Evolutionary conservation across 2,888 invertebrate genomes (phyloP).

Genomic region (Oxytorus armatus): DNA sequence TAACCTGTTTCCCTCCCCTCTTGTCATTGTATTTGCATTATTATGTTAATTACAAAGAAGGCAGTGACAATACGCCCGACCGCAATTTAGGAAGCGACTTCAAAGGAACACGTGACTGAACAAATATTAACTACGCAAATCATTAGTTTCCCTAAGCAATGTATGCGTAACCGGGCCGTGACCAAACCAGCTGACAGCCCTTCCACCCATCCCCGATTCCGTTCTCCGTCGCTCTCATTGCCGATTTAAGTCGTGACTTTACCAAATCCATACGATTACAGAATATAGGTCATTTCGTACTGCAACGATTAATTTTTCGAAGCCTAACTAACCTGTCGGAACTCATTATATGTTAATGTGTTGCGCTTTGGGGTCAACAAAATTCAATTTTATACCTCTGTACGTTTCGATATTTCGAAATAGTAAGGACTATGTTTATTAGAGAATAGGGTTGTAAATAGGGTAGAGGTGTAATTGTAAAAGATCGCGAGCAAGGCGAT

Average conservation of each 20-base stretch:
- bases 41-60: constrained; percentile 82
- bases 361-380: no score
- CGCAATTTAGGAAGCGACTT: constrained; percentile 83
- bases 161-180: constrained; percentile 7
- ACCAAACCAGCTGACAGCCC: constrained; percentile 23
- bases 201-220: constrained; percentile 24
- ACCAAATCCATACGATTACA: not conserved
- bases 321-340: no score
- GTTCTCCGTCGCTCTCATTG: constrained; percentile 38
- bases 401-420: no score
- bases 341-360: no score
- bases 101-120: constrained; percentile 79
- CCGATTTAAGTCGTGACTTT: constrained; percentile 30
- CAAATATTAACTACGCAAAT: constrained; percentile 84
- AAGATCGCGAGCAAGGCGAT: no score
- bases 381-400: no score
- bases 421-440: no score
- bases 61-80: constrained; percentile 82
- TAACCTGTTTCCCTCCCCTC: constrained; percentile 59
- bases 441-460: no score
- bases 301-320: not conserved
- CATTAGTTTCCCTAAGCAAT: constrained; percentile 79
- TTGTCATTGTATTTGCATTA: constrained; percentile 83
- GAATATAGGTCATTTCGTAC: constrained; percentile 4
- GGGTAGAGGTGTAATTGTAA: no score